Percentiles rank a stretch among this genome's conserved stretches.
Evolutionary conservation across 2,113 vertebrate genomes (phyloP).

Genomic region (Illadopsis cleaveri): DNA sequence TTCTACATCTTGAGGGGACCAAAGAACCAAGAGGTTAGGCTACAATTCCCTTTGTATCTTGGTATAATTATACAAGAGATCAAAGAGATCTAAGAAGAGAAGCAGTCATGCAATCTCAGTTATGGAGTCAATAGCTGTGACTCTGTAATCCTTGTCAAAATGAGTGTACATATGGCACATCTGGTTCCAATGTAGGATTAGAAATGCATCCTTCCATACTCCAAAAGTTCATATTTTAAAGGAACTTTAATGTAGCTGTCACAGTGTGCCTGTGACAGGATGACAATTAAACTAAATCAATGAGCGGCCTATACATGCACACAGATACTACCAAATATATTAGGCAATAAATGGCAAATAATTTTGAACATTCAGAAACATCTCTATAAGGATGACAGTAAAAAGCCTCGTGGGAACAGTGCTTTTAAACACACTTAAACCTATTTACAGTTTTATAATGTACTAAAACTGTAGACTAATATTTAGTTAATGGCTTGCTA

Average conservation of each 20-base stretch:
- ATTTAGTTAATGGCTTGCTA: conserved; percentile 11
- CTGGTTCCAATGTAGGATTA: conserved; percentile 36
- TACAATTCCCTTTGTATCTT: neutral
- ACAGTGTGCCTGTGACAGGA: neutral
- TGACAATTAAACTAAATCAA: conserved; percentile 6
- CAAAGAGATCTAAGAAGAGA: conserved; percentile 28
- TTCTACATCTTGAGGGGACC: neutral
- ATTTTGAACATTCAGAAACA: conserved; percentile 18
- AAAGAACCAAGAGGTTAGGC: neutral
- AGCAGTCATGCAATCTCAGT: conserved; percentile 2
- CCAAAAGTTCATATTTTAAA: conserved; percentile 43
- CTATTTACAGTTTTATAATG: conserved; percentile 1
- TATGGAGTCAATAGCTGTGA: conserved; percentile 31
- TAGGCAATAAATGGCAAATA: neutral
- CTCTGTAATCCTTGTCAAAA: conserved; percentile 43
- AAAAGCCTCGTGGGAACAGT: neutral
- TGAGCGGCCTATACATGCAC: neutral
- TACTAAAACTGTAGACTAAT: neutral
- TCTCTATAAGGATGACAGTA: neutral
- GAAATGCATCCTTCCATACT: conserved; percentile 26
- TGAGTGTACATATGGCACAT: conserved; percentile 37
- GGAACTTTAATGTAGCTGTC: conserved; percentile 3
- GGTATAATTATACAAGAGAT: neutral
- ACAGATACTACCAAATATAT: neutral
- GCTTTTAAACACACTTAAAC: neutral